Base-by-base conservation (phyloP, 2,888 invertebrate species). In the Ceramica pisi region DNA sequence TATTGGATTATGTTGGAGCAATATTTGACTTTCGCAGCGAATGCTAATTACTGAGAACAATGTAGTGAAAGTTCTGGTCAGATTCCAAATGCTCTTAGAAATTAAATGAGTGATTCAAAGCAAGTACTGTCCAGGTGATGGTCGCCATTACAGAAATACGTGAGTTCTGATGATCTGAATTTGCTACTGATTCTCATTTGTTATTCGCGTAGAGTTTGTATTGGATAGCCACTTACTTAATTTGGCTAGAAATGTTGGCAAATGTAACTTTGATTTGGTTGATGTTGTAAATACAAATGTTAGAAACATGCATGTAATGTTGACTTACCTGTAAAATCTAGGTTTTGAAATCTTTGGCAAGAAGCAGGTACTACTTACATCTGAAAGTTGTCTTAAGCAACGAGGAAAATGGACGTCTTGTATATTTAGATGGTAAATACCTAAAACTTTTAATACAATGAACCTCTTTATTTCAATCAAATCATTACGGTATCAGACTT, bases 51-150 rank as follows among this genome's bases (percentile, higher is more conserved):
- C 71, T 53, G 55, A 78, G 76, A 87, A 89, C 88, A 89, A 88
- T 86, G 76, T 71, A 87, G 92, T 86, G 92, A 92, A 91, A 92
- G 91, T 89, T 85, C n/a, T 73, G 59, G 50, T 56, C 62, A 68
- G 26, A 70, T 68, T 77, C 67, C 76, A 79, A 75, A 63, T 75
- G 59, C 63, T 67, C 63, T 69, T 78, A 71, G 51, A 67, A 73
- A 79, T 79, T 66, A 66, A 78, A 82, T 75, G 62, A 82, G 64
- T 61, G 57, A 82, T 77, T 81, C 67, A 41, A 70, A 67, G 57
- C 67, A 55, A 69, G 76, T 72, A 55, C 53, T 61, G 46, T n/a
- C 41, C 46, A 35, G 14, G n/a, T 70, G 67, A 75, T 82, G 66
- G 67, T 55, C 57, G 81, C 61, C 55, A 78, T 74, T 73, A 77